Evolutionary conservation across 1,140 invertebrate genomes (phyloP).

Genomic region (Drosophila tsacasi): DNA sequence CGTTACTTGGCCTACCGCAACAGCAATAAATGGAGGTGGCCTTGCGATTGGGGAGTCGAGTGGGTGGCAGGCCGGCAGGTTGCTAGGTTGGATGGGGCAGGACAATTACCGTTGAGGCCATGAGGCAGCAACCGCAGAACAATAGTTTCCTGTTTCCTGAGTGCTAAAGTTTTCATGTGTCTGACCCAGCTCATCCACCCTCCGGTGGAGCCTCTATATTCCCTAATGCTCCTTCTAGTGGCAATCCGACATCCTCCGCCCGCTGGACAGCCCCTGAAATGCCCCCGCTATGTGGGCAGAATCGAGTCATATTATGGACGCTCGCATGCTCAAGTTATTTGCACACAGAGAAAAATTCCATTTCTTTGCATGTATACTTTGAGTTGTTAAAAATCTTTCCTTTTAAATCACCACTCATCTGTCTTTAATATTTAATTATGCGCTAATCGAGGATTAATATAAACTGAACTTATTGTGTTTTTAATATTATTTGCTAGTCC

Average conservation of each 20-base stretch:
- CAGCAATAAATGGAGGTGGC: constrained; percentile 27
- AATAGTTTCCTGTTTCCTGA: constrained; percentile 69
- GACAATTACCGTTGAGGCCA: constrained; percentile 59
- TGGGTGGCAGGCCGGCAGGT: constrained; percentile 6
- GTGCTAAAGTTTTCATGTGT: constrained; percentile 66
- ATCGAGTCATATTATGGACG: constrained; percentile 23
- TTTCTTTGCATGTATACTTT: too few relatives aligned
- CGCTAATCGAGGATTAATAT: too few relatives aligned
- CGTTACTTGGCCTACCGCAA: constrained; percentile 44
- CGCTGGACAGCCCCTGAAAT: constrained; percentile 1
- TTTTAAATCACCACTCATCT: not conserved
- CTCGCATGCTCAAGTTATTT: constrained; percentile 35
- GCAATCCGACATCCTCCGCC: constrained; percentile 9
- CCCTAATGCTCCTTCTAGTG: not conserved
- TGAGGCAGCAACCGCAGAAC: constrained; percentile 53
- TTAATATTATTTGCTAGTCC: too few relatives aligned
- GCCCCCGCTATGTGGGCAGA: not conserved
- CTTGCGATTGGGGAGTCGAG: constrained; percentile 6
- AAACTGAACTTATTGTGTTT: not conserved
- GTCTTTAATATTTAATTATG: not conserved
- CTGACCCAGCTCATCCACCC: constrained; percentile 23
- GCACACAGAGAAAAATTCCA: constrained; percentile 7
- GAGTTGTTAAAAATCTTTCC: not conserved
- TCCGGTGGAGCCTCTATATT: not conserved
- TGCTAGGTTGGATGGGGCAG: constrained; percentile 12